Base-by-base conservation (phyloP, 2,888 invertebrate species). In the Leucozona laternaria region DNA sequence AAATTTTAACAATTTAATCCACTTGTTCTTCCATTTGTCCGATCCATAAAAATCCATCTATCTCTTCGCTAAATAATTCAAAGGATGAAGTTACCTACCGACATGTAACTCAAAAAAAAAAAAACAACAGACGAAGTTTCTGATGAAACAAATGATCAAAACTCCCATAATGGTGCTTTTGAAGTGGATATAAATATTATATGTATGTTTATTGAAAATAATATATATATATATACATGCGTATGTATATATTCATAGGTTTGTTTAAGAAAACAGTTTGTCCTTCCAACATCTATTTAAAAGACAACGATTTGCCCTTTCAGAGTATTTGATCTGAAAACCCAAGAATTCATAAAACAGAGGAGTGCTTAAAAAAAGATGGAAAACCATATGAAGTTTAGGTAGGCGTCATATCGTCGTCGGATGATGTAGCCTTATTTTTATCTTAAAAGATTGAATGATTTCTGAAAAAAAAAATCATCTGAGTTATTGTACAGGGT, bases 371-470 rank as follows among this genome's bases (percentile, higher is more conserved):
- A 43, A 43, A n/a, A n/a, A 17, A 62, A 8, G 7, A 31, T 60
- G 13, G 8, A 62, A 62, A 62, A 43, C n/a, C 62, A 15, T 53
- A 11, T 22, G 10, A 22, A 25, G 37, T 15, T 1, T 15, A 40
- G 4, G 22, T 4, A 25, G 43, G 22, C 25, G 43, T 45, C 43
- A 62, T n/a, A n/a, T n/a, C 45, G 11, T 0, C 25, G 0, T 11
- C 8, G 5, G 28, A 62, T 25, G 43, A 62, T 25, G 25, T 17
- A 45, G 8, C 43, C 28, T 43, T 62, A 53, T 25, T 53, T 53
- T 45, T 40, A 6, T 34, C 43, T 7, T 62, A 25, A 45, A 28
- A 43, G 25, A 62, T 43, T 43, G 25, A n/a, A 62, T 62, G 62
- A 25, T 43, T 62, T 6, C 28, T 25, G 43, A 43, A n/a, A 45